A percentile compares a stretch with the other conserved stretches of the same genome.
Evolutionary conservation across 64 coral and sea anemone genomes (phyloP).

Genomic region (Stylophora pistillata): DNA sequence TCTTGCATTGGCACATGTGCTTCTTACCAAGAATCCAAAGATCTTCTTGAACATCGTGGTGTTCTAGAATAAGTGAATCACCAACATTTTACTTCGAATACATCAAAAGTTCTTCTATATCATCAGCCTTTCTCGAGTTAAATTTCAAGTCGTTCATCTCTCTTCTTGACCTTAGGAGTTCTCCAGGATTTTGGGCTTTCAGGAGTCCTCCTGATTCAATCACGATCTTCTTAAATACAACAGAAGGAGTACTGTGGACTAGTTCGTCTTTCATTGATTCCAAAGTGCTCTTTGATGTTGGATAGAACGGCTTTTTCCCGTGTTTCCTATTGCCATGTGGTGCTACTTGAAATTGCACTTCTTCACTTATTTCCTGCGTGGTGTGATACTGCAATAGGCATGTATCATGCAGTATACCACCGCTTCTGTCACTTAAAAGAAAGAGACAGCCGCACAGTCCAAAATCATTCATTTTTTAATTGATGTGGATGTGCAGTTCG

Average conservation of each 20-base stretch:
- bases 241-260: no score
- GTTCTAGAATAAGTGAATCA: conserved; percentile 4
- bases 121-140: background rate
- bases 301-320: conserved; percentile 11
- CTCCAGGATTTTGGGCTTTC: no score
- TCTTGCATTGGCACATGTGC: conserved; percentile 46
- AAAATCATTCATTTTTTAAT: conserved; percentile 40
- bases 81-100: conserved; percentile 15
- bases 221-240: no score
- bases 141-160: background rate
- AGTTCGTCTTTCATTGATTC: no score
- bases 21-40: conserved; percentile 42
- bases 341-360: conserved; percentile 38
- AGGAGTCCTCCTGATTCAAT: no score
- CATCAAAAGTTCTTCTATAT: conserved; percentile 6
- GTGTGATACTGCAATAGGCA: conserved; percentile 55
- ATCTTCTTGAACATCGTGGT: conserved; percentile 35
- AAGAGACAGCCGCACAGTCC: conserved; percentile 56
- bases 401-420: conserved; percentile 25
- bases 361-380: background rate
- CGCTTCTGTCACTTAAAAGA: conserved; percentile 34
- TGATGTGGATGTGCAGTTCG: conserved; percentile 35
- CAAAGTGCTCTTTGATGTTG: no score
- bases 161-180: no score
- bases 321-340: conserved; percentile 35